Base-by-base conservation (phyloP, 2,113 vertebrate species). In the Syngnathus scovelli region DNA sequence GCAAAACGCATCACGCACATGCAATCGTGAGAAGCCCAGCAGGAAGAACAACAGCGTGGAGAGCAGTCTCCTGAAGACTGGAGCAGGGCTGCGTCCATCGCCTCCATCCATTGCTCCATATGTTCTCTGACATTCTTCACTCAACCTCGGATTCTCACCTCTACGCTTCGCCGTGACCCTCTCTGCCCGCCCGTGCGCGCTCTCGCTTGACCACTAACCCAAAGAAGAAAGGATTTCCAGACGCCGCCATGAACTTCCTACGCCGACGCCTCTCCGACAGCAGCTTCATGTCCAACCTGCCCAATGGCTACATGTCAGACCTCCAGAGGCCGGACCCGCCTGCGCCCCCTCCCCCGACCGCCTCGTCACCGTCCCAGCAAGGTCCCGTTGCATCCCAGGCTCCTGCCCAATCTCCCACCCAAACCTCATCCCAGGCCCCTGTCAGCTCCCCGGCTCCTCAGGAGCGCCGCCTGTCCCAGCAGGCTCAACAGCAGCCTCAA, bases 211-310 rank as follows among this genome's bases (percentile, higher is more conserved):
- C 61, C 64, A 44, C 36, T 62, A 9, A 59, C 72, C 38, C 63
- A 72, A 61, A 74, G 54, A 76, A 64, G 81, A 64, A 68, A 54
- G 33, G 49, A 66, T 19, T 23, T 72, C 64, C 78, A 11, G 86
- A 85, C 8, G 89, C 92, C 80, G 88, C 85, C 91, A 98, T 98
- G 96, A 96, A 98, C 93, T 98, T 95, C 93, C 94, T 98, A 71
- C 92, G 95, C 58, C 95, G 96, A 71, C 93, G 95, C 71, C 93
- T 98, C 69, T 98, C 96, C 9, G 95, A 98, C 93, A 98, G 96
- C 93, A 96, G 92, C 92, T 98, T 98, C 90, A 95, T 97, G 84
- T 94, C 95, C 88, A 98, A 96, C 89, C 93, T 98, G 75, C 95
- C 96, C 89, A 98, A 96, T 64, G 96, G 96, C 79, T 98, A 97